Evolutionary conservation across 2,113 vertebrate species (phyloP), one percentile per base, ranked within the genome.

Genomic region (Alaudala cheleensis): DNA sequence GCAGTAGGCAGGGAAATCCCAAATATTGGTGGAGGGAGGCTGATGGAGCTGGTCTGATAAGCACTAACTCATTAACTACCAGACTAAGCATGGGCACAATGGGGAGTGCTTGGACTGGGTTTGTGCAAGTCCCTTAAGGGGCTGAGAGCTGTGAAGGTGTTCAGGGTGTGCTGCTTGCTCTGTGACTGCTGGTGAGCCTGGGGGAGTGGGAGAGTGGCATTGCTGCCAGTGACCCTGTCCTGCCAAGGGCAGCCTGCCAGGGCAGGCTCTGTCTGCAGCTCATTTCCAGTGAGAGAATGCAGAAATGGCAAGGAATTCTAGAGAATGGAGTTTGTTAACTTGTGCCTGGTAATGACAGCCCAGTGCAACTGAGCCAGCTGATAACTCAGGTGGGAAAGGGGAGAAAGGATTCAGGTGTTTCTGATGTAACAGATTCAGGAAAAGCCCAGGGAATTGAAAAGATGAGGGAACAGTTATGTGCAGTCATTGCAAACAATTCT

Each of bases 261-360:
- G 91, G 53, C 33, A 11, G n/a, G 37, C 73, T 72, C 88, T 91
- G 81, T 83, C 93, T 91, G 93, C 88, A 88, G 73, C 69, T 91
- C 7, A 40, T 77, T 51, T 10, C 11, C 37, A 49, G 23, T 37
- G 93, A 92, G 78, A 94, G 84, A 58, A 50, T 6, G 45, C 79
- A 95, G 82, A 28, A 23, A 65, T 57, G 81, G 67, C 81, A 72
- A 19, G 3, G 57, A 88, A 18, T 42, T 86, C 6, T n/a, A 73
- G 87, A 51, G 74, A n/a, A 53, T 9, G 57, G 90, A 76, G 88
- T 91, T 90, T 80, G 92, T 66, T 51, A 39, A n/a, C 69, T 57
- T 65, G 62, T 3, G 51, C 65, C 78, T 88, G 77, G 47, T 44
- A 64, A 50, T 5, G 90, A 85, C 64, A 92, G 83, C 78, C 49